Evolutionary conservation across 2,113 vertebrate species (phyloP).

Genomic region (Hepsetus odoe): DNA sequence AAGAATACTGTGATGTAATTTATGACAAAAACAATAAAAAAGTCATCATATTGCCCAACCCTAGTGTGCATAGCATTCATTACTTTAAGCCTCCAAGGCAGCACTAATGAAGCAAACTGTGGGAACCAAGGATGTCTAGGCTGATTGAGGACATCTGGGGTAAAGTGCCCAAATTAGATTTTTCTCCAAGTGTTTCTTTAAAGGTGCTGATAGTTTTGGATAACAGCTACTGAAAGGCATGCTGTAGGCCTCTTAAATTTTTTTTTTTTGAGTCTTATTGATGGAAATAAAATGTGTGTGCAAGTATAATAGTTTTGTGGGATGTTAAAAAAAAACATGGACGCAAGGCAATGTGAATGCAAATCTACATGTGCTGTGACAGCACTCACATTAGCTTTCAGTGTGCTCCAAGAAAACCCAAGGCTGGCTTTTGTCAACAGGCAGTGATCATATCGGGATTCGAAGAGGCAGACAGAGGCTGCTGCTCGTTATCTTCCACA

Average conservation of each 20-base stretch:
- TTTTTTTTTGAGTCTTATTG: background rate
- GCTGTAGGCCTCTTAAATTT: too few species aligned
- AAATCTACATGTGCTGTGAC: background rate
- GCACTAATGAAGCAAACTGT: too few species aligned
- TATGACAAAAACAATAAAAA: too few species aligned
- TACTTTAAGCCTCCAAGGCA: background rate
- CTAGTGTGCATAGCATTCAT: background rate
- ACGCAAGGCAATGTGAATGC: background rate
- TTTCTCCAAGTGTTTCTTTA: background rate
- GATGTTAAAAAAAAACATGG: background rate
- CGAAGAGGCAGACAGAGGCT: conserved; percentile 13
- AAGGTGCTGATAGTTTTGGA: background rate
- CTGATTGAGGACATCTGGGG: background rate
- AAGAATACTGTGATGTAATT: too few species aligned
- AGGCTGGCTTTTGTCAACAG: conserved; percentile 47
- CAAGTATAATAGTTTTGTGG: background rate
- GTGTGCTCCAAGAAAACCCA: conserved; percentile 34
- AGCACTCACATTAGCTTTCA: conserved; percentile 17
- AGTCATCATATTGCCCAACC: too few species aligned
- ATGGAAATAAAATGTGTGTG: background rate
- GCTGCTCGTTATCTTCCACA: conserved; percentile 34
- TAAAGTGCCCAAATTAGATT: too few species aligned
- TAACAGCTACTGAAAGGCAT: too few species aligned
- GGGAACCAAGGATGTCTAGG: background rate
- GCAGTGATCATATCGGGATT: conserved; percentile 35